Evolutionary conservation across 2,888 invertebrate species (phyloP), one percentile per base, ranked within the genome.

Genomic region (Scaptomyza tumidula): DNA sequence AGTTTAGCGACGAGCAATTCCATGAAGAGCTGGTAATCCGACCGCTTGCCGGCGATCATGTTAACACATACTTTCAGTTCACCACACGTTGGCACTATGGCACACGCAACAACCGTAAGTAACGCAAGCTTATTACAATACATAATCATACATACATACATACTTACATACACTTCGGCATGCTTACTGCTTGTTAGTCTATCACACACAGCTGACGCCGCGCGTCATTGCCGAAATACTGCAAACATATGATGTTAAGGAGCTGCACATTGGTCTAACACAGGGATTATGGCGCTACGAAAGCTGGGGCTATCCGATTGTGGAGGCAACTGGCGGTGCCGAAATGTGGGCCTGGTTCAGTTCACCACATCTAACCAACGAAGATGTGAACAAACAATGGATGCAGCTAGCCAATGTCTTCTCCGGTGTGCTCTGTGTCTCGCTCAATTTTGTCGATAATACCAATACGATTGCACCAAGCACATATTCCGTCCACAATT

Each of bases 281-380:
- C 97, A 98, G 92, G 99, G 99, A 0, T 93, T 97, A 59, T 99
- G 99, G 99, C 95, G 96, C 70, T 96, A 98, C 91, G 95, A 96
- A 78, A 95, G 95, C 60, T 99, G 99, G 99, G 99, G 99, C 0
- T 98, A 98, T 92, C 98, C 98, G 3, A 94, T 97, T 31, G 92
- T 95, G 11, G 96, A 97, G 91, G 96, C 98, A 3, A 96, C 98
- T 0, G 97, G 98, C 1, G 99, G 99, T 6, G 98, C 98, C 2
- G 98, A 99, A 91, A 93, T 99, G 0, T 97, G 96, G 94, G 97
- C 97, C 0, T 98, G 98, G 98, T 99, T 99, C 90, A 94, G 95
- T 1, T 77, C 88, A 60, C 19, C 31, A 0, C 93, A 96, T 88
- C 76, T 92, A 4, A 90, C 89, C 0, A 56, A 70, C 11, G 49